phyloP scores from a whole-genome alignment of 2,797 vertebrate species.

The Sciaenops ocellatus region DNA sequence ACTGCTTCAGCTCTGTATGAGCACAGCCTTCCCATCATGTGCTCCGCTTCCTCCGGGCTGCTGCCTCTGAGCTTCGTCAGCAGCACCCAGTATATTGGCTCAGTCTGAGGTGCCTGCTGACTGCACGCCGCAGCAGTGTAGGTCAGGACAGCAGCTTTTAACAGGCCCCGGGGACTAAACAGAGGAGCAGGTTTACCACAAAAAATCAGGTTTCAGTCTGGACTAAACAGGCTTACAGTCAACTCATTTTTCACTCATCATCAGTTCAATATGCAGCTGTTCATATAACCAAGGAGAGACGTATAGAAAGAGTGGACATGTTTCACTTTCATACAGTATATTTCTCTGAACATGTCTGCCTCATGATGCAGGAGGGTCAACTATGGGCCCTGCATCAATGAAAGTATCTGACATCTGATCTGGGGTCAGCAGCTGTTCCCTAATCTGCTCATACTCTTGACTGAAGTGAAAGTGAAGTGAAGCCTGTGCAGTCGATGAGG shows the following conservation, averaged over 20 bases:
- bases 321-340: no score
- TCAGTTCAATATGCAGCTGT: no score
- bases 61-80: conserved; percentile 57
- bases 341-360: neutral
- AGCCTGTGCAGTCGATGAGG: conserved; percentile 4
- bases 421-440: neutral
- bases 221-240: neutral
- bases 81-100: conserved; percentile 63
- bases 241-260: neutral
- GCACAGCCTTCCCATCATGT: neutral
- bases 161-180: conserved; percentile 5
- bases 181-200: conserved; percentile 20
- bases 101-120: conserved; percentile 38
- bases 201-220: conserved; percentile 16
- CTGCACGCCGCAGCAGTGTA: neutral
- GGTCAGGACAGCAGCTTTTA: conserved; percentile 38
- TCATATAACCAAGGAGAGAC: neutral
- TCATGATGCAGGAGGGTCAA: neutral
- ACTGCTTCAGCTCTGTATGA: conserved; percentile 7
- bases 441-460: neutral
- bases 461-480: no score
- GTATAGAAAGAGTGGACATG: no score
- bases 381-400: neutral
- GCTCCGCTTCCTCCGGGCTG: neutral
- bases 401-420: neutral